These are phyloP conservation scores for Spea multiplicata DNA, from an alignment of 2,113 vertebrate genomes.

Conservation along the genomic window DNA sequence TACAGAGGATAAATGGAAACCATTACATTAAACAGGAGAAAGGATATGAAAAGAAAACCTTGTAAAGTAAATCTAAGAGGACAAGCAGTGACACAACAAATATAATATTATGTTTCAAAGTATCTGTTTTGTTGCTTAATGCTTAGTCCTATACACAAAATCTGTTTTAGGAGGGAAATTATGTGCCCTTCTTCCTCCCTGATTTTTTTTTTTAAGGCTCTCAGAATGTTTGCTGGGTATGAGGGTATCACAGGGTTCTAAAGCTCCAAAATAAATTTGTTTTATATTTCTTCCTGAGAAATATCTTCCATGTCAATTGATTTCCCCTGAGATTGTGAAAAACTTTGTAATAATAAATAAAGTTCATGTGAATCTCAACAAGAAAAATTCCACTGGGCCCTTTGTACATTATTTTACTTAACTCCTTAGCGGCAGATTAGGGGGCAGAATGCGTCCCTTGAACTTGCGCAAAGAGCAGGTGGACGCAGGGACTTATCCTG, in stretches of 20 bases:
- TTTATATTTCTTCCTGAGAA: not conserved
- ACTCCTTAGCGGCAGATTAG: not conserved
- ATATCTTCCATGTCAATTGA: not conserved
- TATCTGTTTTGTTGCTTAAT: too few relatives aligned
- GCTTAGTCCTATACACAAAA: too few relatives aligned
- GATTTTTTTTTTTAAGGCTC: too few relatives aligned
- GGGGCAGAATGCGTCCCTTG: too few relatives aligned
- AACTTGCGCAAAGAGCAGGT: too few relatives aligned
- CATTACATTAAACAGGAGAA: not conserved
- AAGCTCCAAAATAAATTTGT: too few relatives aligned
- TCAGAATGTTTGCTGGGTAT: too few relatives aligned
- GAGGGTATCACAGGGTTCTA: too few relatives aligned
- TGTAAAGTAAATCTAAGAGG: not conserved
- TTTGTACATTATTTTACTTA: not conserved
- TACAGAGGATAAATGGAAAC: not conserved
- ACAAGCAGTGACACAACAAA: not conserved
- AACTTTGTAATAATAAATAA: not conserved
- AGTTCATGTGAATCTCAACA: not conserved
- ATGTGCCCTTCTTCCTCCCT: too few relatives aligned
- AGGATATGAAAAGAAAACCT: not conserved
- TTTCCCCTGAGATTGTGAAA: constrained; percentile 15
- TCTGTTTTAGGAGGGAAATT: too few relatives aligned
- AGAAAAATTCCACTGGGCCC: not conserved
- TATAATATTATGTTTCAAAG: not conserved
- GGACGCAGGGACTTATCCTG: too few relatives aligned